Evolutionary conservation across 1,140 invertebrate species (phyloP).

Genomic region (Pseudachorutes palmiensis): DNA sequence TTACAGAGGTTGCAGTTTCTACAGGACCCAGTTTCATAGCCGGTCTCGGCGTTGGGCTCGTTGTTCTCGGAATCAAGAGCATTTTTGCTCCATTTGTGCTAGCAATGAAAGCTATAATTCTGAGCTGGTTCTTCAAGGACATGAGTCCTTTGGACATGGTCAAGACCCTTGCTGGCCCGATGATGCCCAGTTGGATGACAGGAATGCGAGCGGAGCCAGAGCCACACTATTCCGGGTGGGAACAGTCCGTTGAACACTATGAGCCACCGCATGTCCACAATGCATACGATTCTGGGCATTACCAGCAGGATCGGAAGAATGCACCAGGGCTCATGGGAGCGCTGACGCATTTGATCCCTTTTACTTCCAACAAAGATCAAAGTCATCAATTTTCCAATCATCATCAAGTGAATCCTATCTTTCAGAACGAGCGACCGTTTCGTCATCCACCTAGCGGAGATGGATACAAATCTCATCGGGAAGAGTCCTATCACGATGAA

Average conservation of each 20-base stretch:
- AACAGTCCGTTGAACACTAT: conserved; percentile 20
- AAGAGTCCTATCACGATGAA: not conserved
- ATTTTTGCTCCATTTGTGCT: conserved; percentile 33
- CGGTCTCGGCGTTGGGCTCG: conserved; percentile 34
- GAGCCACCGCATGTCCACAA: conserved; percentile 27
- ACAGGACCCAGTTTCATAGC: conserved; percentile 37
- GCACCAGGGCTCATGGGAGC: not conserved
- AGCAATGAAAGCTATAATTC: conserved; percentile 32
- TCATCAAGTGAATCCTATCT: not conserved
- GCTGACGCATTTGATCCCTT: not conserved
- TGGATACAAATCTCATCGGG: not conserved
- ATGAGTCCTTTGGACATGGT: conserved; percentile 31
- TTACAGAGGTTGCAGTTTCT: conserved; percentile 37
- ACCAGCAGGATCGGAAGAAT: not conserved
- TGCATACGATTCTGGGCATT: conserved; percentile 18
- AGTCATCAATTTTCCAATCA: not conserved
- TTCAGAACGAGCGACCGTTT: no score
- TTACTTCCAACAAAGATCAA: not conserved
- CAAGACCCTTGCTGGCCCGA: conserved; percentile 15
- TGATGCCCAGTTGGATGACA: conserved; percentile 4
- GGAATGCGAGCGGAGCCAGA: not conserved
- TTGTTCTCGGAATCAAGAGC: conserved; percentile 33
- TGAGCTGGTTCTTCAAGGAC: conserved; percentile 32
- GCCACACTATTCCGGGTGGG: conserved; percentile 10
- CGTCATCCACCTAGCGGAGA: no score